A percentile compares a stretch with the other conserved stretches of the same genome.
Evolutionary conservation across 1,140 invertebrate genomes (phyloP).

Genomic region (Acyrthosiphon pisum): DNA sequence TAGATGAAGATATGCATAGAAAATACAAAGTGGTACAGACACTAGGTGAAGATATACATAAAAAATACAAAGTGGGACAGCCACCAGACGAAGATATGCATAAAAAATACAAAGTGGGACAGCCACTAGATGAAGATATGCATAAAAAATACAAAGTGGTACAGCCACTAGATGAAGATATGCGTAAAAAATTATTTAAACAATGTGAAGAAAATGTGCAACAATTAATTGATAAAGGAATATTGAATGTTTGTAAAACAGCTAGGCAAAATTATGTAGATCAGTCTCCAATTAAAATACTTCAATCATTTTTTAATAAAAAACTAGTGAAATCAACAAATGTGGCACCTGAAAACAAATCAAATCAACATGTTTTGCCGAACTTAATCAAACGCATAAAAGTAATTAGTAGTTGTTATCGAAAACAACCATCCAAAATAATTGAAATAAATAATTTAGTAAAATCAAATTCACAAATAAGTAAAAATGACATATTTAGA

Average conservation of each 20-base stretch:
- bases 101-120: background rate
- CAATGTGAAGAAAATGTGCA: background rate
- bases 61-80: background rate
- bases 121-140: background rate
- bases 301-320: slow-evolving; percentile 3
- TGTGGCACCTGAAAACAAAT: background rate
- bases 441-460: slow-evolving; percentile 1
- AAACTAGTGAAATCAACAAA: background rate
- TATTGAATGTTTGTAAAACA: background rate
- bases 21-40: background rate
- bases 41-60: background rate
- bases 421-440: slow-evolving; percentile 21
- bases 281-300: background rate
- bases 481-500: slow-evolving; percentile 30
- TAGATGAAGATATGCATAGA: background rate
- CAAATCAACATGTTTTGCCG: background rate
- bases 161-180: background rate
- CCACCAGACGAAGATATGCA: no score
- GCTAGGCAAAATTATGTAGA: background rate
- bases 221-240: background rate
- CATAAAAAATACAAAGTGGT: background rate
- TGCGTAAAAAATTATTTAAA: background rate
- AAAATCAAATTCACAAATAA: background rate
- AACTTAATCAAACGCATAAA: slow-evolving; percentile 37
- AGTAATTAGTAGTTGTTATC: slow-evolving; percentile 13